These are phyloP conservation scores for Thunnus thynnus DNA, from an alignment of 2,113 vertebrate genomes.

Conservation along the genomic window DNA sequence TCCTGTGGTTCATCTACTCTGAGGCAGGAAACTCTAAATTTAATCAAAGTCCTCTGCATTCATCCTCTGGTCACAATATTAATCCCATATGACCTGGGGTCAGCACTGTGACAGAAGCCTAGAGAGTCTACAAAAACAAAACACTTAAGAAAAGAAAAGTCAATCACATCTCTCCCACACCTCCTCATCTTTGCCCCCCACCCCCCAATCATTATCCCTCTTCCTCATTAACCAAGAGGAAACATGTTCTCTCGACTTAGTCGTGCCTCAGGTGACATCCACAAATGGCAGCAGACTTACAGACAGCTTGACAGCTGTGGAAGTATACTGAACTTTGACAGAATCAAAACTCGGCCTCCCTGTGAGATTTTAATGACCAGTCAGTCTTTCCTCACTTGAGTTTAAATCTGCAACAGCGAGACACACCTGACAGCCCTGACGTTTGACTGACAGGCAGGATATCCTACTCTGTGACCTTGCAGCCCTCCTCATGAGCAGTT, in stretches of 20 bases:
- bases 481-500: conserved; percentile 60
- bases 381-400: conserved; percentile 47
- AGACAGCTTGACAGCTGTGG: conserved; percentile 74
- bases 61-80: background rate
- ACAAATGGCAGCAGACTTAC: conserved; percentile 54
- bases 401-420: conserved; percentile 51
- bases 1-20: background rate
- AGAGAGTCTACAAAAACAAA: conserved; percentile 8
- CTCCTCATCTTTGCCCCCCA: conserved; percentile 16
- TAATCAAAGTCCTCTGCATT: conserved; percentile 7
- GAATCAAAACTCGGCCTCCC: conserved; percentile 59
- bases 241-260: conserved; percentile 40
- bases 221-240: conserved; percentile 66
- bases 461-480: conserved; percentile 75
- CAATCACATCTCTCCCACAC: background rate
- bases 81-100: conserved; percentile 47
- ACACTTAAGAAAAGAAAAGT: conserved; percentile 1
- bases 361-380: conserved; percentile 76
- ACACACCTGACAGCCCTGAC: conserved; percentile 72
- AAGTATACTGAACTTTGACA: conserved; percentile 58
- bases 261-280: conserved; percentile 68
- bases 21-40: conserved; percentile 7
- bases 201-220: conserved; percentile 19
- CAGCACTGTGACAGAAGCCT: conserved; percentile 13
- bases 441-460: conserved; percentile 82